phyloP scores from a whole-genome alignment of 2,797 vertebrate genomes.

The Galaxias olidus region DNA sequence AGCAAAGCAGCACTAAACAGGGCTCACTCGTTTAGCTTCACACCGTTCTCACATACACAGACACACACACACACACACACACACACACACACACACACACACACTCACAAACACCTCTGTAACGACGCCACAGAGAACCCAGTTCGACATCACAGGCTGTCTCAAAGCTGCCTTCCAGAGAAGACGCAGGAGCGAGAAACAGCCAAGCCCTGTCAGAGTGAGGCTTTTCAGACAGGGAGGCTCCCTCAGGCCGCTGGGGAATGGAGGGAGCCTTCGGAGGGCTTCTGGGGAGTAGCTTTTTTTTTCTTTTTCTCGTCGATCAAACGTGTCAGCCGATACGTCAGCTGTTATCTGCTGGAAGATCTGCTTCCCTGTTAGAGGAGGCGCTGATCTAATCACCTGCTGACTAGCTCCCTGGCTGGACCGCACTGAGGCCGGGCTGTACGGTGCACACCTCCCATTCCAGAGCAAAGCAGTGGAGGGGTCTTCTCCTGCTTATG shows the following conservation, averaged over 20 bases:
- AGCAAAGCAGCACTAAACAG: too few relatives aligned
- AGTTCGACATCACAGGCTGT: too few relatives aligned
- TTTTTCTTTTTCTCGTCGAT: conserved; percentile 49
- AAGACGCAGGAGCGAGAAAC: conserved; percentile 38
- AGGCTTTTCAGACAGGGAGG: conserved; percentile 32
- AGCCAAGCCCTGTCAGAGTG: conserved; percentile 42
- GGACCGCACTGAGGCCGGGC: too few relatives aligned
- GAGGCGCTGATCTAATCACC: too few relatives aligned
- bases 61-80: too few relatives aligned
- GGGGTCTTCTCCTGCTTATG: background rate
- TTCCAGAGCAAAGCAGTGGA: background rate
- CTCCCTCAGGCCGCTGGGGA: conserved; percentile 6
- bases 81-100: too few relatives aligned
- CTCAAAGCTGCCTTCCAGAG: background rate
- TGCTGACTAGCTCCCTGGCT: too few relatives aligned
- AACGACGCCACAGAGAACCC: too few relatives aligned
- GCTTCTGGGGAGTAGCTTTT: conserved; percentile 1
- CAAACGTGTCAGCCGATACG: conserved; percentile 51
- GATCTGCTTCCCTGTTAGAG: conserved; percentile 20
- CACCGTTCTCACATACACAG: too few relatives aligned
- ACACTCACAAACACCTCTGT: too few relatives aligned
- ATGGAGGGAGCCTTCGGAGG: conserved; percentile 24
- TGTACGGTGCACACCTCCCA: background rate
- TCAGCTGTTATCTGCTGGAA: conserved; percentile 39
- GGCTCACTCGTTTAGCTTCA: too few relatives aligned